Evolutionary conservation across 2,797 vertebrate genomes (phyloP).

Genomic region (Lepilemur ruficaudatus): DNA sequence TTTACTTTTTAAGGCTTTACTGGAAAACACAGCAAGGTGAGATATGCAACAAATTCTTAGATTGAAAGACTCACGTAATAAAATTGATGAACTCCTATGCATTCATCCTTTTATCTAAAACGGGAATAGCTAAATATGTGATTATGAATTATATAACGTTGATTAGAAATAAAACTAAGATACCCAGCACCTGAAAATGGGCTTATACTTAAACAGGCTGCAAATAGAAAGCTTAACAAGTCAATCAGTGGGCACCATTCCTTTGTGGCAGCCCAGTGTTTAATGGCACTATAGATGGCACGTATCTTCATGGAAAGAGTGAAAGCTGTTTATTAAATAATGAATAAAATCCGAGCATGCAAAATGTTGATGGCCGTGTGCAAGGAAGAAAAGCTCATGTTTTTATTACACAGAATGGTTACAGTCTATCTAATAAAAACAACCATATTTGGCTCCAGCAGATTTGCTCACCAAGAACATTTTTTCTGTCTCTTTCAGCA

Average conservation of each 20-base stretch:
- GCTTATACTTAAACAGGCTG: constrained; percentile 37
- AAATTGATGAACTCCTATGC: not conserved
- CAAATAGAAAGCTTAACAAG: constrained; percentile 56
- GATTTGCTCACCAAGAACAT: not conserved
- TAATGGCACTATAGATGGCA: not conserved
- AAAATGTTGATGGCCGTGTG: not conserved
- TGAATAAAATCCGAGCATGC: constrained; percentile 11
- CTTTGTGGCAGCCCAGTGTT: constrained; percentile 48
- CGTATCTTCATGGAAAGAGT: constrained; percentile 38
- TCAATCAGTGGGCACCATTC: constrained; percentile 46
- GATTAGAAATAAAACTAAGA: constrained; percentile 45
- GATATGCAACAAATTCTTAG: not conserved
- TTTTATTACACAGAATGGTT: constrained; percentile 9
- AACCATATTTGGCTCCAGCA: not conserved
- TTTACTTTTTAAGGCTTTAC: constrained; percentile 73
- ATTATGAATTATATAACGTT: not conserved
- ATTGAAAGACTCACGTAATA: not conserved
- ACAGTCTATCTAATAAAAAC: not conserved
- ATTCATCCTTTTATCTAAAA: constrained; percentile 42
- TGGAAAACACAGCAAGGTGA: constrained; percentile 57
- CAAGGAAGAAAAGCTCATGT: not conserved
- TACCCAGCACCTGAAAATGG: constrained; percentile 1
- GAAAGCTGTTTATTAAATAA: constrained; percentile 47
- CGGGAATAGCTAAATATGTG: not conserved
- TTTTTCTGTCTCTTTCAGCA: constrained; percentile 89